Percentiles rank a stretch among this genome's conserved stretches.
phyloP scores from a whole-genome alignment of 2,113 vertebrate genomes.

The Otocyon megalotis region DNA sequence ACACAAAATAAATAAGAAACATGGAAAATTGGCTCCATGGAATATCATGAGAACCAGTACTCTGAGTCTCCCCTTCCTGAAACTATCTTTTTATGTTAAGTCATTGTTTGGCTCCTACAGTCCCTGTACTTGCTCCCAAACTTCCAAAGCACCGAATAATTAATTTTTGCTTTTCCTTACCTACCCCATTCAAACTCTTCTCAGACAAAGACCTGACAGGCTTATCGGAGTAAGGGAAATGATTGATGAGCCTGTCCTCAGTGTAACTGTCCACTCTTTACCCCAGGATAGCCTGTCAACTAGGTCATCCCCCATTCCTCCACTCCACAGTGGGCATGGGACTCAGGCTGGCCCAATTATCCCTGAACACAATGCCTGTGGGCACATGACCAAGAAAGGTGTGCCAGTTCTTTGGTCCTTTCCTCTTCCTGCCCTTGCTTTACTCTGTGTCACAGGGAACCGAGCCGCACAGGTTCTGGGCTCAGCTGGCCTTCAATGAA shows the following conservation, averaged over 20 bases:
- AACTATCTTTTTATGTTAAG: neutral
- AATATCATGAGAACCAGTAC: neutral
- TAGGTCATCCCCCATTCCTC: neutral
- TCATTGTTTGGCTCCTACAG: neutral
- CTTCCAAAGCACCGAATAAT: neutral
- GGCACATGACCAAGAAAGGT: neutral
- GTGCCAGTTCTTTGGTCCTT: neutral
- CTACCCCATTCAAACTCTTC: neutral
- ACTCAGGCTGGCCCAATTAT: neutral
- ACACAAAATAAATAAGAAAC: slow-evolving; percentile 10
- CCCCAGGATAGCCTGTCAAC: neutral
- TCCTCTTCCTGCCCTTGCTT: neutral
- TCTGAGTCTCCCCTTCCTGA: neutral
- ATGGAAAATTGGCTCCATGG: neutral
- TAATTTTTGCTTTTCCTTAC: neutral
- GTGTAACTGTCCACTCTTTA: neutral
- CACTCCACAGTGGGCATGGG: neutral
- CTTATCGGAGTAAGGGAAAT: neutral
- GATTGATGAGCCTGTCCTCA: neutral
- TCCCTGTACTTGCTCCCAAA: neutral
- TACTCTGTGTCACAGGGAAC: neutral
- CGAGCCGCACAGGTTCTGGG: too few relatives aligned
- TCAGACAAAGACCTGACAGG: neutral
- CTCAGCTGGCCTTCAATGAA: neutral
- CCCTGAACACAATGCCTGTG: neutral